phyloP scores from a whole-genome alignment of 2,113 vertebrate species.

The Nestor notabilis region DNA sequence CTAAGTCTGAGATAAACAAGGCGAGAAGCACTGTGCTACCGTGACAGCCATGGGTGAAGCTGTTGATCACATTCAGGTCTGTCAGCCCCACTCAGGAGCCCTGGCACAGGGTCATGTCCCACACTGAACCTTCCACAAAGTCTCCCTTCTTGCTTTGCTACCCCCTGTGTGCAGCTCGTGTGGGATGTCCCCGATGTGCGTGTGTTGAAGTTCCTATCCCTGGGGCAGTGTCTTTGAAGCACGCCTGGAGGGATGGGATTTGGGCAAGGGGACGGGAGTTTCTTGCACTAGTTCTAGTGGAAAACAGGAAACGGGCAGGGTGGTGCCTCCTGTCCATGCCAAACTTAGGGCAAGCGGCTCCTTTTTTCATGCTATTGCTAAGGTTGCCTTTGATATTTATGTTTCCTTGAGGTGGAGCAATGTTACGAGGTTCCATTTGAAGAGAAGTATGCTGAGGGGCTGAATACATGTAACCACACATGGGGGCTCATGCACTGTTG shows the following conservation, averaged over 20 bases:
- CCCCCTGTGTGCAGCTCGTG: rapidly evolving
- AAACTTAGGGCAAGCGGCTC: background rate
- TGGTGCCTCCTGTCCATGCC: slow-evolving; percentile 27
- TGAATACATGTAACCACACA: rapidly evolving
- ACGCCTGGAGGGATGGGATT: background rate
- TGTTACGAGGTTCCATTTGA: background rate
- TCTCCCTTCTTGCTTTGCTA: background rate
- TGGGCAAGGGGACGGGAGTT: background rate
- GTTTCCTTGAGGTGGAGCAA: background rate
- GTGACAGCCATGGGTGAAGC: too few relatives aligned
- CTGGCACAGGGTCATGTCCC: background rate
- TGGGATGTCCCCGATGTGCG: rapidly evolving
- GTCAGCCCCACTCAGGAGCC: background rate
- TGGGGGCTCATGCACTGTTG: background rate
- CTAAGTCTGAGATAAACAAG: background rate
- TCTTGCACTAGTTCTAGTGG: background rate
- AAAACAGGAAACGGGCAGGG: slow-evolving; percentile 48
- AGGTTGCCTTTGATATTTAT: slow-evolving; percentile 20
- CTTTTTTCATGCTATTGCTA: background rate
- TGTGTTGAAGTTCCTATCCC: background rate
- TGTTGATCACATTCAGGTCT: background rate
- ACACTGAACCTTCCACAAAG: background rate
- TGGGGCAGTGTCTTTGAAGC: background rate
- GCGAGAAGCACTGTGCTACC: background rate
- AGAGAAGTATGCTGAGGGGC: background rate